These are phyloP conservation scores for Ctena decussata DNA, from an alignment of 2,888 invertebrate species.

Conservation along the genomic window DNA sequence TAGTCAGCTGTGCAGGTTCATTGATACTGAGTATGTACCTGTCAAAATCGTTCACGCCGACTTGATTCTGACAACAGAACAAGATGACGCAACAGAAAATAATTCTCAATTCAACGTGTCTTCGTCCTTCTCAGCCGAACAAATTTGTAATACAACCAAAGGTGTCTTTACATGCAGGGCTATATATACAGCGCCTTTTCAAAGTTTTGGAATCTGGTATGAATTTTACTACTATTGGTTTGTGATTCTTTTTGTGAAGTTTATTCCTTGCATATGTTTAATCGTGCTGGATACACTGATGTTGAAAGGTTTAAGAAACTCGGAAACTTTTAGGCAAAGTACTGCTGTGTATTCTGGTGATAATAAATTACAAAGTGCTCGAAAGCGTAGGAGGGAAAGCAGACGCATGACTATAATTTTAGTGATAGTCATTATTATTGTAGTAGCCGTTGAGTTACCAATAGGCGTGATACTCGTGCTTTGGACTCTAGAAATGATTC, in stretches of 20 bases:
- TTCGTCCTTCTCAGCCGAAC: conserved; percentile 84
- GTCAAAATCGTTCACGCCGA: conserved; percentile 41
- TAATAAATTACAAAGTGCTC: conserved; percentile 56
- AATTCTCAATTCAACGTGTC: neutral
- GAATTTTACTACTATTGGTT: conserved; percentile 92
- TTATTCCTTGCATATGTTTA: conserved; percentile 94
- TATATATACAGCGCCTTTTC: conserved; percentile 61
- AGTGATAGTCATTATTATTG: conserved; percentile 86
- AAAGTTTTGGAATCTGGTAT: conserved; percentile 90
- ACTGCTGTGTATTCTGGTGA: conserved; percentile 90
- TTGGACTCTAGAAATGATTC: conserved; percentile 90
- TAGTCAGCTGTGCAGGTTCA: conserved; percentile 94
- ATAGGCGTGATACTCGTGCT: conserved; percentile 88
- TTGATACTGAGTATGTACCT: conserved; percentile 91
- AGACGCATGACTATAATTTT: conserved; percentile 84
- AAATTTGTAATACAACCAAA: conserved; percentile 18
- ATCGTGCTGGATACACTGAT: conserved; percentile 95
- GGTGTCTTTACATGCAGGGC: conserved; percentile 68
- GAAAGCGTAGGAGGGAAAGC: conserved; percentile 70
- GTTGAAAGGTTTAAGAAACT: conserved; percentile 93
- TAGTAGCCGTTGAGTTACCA: conserved; percentile 87
- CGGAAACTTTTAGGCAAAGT: conserved; percentile 92
- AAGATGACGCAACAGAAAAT: neutral
- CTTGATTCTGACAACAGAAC: neutral
- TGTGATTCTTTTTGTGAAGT: conserved; percentile 95